A percentile compares a stretch with the other conserved stretches of the same genome.
These are phyloP conservation scores for Planococcus citri DNA, from an alignment of 1,140 invertebrate genomes.

Conservation along the genomic window DNA sequence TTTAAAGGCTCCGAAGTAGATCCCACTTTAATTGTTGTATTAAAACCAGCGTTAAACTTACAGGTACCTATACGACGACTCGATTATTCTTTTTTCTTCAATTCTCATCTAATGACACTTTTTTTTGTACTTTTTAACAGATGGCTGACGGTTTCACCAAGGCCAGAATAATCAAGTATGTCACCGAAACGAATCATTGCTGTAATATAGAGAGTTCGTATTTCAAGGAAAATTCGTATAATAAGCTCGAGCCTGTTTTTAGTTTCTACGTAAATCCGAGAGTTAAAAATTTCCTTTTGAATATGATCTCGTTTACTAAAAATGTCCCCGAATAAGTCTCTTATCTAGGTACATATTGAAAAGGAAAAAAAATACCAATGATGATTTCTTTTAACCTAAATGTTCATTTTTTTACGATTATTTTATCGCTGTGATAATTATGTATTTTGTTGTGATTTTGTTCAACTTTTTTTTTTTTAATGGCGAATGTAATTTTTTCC, in stretches of 20 bases:
- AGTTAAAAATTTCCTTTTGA: background rate
- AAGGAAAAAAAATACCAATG: no score
- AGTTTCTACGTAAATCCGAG: background rate
- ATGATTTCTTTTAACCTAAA: no score
- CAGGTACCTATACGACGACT: background rate
- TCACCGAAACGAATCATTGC: background rate
- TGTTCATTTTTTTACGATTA: no score
- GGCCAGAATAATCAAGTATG: background rate
- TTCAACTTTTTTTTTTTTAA: no score
- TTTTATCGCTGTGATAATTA: no score
- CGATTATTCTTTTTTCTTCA: background rate
- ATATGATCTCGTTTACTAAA: conserved; percentile 1
- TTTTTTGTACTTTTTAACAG: background rate
- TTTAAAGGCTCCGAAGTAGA: background rate
- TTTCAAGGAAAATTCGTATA: background rate
- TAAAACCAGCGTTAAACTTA: background rate
- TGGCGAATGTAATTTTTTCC: no score
- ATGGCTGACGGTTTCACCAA: background rate
- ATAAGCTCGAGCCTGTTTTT: background rate
- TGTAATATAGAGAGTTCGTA: background rate
- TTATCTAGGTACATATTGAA: no score
- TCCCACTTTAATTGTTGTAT: background rate
- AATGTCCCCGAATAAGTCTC: background rate
- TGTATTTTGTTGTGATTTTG: no score
- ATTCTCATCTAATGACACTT: background rate